phyloP scores from a whole-genome alignment of 2,113 vertebrate species.

The Polypterus senegalus region DNA sequence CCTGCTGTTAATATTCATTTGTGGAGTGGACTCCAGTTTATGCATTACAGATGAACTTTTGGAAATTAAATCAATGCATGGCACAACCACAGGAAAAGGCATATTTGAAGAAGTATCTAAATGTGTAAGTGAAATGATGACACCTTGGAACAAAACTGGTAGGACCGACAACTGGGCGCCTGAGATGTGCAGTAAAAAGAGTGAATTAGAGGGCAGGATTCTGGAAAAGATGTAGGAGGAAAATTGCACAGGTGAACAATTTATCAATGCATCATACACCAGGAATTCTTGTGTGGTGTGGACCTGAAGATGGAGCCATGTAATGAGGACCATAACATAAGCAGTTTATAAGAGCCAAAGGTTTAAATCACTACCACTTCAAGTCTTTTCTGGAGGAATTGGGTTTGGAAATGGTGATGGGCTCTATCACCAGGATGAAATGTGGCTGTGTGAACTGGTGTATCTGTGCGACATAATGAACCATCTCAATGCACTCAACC shows the following conservation, averaged over 20 bases:
- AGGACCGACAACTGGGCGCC: too few species aligned
- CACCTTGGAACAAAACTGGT: too few species aligned
- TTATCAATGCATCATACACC: constrained; percentile 23
- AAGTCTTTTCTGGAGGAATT: constrained; percentile 12
- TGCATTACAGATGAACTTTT: constrained; percentile 2
- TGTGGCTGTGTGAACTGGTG: constrained; percentile 15
- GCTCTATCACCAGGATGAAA: constrained; percentile 20
- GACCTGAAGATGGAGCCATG: constrained; percentile 22
- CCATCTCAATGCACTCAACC: constrained; percentile 11
- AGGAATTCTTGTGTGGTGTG: constrained; percentile 22
- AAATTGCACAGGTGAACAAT: constrained; percentile 20
- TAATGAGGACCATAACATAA: constrained; percentile 17
- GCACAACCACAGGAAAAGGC: constrained; percentile 14
- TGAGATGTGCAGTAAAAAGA: too few species aligned
- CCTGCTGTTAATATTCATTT: too few species aligned
- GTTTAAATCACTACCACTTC: constrained; percentile 19
- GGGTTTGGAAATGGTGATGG: constrained; percentile 9
- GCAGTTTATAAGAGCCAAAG: constrained; percentile 17
- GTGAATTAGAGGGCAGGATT: constrained; percentile 2
- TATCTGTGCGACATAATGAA: constrained; percentile 22
- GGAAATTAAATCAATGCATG: constrained; percentile 19
- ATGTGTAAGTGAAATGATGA: constrained; percentile 10
- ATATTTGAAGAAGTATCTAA: constrained; percentile 18
- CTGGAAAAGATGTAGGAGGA: constrained; percentile 15
- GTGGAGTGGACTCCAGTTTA: too few species aligned